phyloP scores from a whole-genome alignment of 2,113 vertebrate genomes.

The Alexandromys fortis region DNA sequence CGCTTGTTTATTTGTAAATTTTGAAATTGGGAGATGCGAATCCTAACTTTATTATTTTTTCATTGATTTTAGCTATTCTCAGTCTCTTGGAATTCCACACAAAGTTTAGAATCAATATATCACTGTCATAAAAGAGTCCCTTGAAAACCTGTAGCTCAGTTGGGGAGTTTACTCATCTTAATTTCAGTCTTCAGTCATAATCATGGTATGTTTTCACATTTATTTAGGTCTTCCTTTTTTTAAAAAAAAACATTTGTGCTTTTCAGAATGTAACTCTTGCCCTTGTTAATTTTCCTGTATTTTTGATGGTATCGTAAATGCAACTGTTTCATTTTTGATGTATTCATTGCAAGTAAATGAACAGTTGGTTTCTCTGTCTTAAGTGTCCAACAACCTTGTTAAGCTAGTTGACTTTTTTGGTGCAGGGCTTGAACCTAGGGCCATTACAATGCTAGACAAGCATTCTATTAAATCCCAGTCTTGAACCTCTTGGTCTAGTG shows the following conservation, averaged over 20 bases:
- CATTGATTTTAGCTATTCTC: background rate
- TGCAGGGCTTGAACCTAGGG: background rate
- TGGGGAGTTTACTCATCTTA: background rate
- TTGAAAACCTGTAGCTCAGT: background rate
- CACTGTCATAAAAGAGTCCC: background rate
- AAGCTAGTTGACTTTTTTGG: background rate
- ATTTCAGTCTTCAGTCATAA: background rate
- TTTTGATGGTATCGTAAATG: background rate
- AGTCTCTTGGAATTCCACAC: background rate
- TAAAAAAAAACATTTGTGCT: background rate
- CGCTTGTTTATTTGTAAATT: background rate
- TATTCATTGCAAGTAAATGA: background rate
- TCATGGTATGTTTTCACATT: background rate
- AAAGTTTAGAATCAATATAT: background rate
- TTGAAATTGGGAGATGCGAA: background rate
- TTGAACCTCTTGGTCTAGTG: background rate
- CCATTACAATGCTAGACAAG: background rate
- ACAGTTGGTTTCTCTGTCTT: background rate
- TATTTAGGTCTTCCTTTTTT: background rate
- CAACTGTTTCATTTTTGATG: background rate
- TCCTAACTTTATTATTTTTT: background rate
- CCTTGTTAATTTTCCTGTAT: background rate
- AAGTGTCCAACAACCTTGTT: background rate
- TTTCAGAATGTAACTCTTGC: background rate
- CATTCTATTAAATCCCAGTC: background rate